Evolutionary conservation across 30 jellyfish, hydroid and myxozoan genomes (phyloP).

Genomic region (Cassiopea xamachana): DNA sequence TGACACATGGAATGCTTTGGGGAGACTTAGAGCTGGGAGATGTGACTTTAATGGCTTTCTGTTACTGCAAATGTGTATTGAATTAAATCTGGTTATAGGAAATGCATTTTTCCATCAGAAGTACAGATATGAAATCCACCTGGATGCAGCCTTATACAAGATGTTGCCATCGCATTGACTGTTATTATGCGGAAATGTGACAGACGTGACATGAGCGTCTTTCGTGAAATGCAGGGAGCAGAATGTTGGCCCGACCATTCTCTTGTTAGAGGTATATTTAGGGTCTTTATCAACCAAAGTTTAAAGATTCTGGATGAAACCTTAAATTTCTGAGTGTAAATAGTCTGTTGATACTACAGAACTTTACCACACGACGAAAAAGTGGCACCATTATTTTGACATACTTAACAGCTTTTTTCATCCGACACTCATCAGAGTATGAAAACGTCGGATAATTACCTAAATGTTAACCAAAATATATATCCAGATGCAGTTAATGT

Average conservation of each 20-base stretch:
- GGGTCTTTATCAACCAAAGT: constrained; percentile 16
- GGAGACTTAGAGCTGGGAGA: constrained; percentile 49
- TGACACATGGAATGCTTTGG: constrained; percentile 35
- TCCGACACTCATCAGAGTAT: too few species aligned
- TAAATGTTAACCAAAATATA: too few species aligned
- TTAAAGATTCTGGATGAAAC: not conserved
- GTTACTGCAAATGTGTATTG: constrained; percentile 52
- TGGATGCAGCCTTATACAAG: constrained; percentile 61
- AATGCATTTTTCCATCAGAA: constrained; percentile 38
- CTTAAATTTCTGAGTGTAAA: not conserved
- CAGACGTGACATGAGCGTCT: constrained; percentile 9
- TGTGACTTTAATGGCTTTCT: constrained; percentile 51
- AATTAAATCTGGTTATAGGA: constrained; percentile 24
- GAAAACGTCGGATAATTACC: too few species aligned
- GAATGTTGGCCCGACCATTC: constrained; percentile 56
- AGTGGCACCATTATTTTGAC: too few species aligned
- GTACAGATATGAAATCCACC: constrained; percentile 25
- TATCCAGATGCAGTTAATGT: too few species aligned
- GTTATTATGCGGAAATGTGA: constrained; percentile 28
- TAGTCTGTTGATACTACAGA: too few species aligned
- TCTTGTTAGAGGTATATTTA: constrained; percentile 6
- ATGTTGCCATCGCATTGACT: constrained; percentile 48
- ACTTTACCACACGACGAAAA: too few species aligned
- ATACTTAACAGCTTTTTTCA: too few species aligned
- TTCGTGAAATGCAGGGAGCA: constrained; percentile 37